These are phyloP conservation scores for Cheilosia grossa DNA, from an alignment of 2,888 invertebrate species.

Conservation along the genomic window DNA sequence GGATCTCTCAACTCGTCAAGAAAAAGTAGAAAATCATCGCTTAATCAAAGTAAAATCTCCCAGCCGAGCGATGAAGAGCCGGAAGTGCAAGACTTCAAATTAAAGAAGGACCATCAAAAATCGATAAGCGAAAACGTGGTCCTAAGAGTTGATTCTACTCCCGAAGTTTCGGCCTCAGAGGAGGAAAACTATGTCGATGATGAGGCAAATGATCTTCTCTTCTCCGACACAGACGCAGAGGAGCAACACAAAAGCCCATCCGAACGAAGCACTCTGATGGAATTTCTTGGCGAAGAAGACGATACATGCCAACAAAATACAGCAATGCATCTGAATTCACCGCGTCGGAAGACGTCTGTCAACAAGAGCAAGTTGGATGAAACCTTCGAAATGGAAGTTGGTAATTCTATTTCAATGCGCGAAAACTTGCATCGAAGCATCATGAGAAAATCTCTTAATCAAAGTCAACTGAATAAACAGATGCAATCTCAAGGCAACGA, in stretches of 20 bases:
- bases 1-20: neutral
- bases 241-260: neutral
- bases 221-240: constrained; percentile 42
- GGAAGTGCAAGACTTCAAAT: neutral
- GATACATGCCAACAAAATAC: neutral
- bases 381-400: constrained; percentile 52
- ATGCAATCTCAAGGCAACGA: neutral
- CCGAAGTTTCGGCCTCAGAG: neutral
- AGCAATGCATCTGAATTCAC: constrained; percentile 2
- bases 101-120: neutral
- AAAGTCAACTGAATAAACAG: constrained; percentile 15
- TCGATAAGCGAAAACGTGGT: neutral
- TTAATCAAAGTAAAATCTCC: neutral
- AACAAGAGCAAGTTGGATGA: constrained; percentile 56
- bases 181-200: neutral
- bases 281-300: constrained; percentile 51
- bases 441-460: constrained; percentile 46
- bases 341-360: constrained; percentile 26
- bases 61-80: neutral
- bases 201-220: constrained; percentile 30
- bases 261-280: constrained; percentile 20
- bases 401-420: constrained; percentile 2
- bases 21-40: constrained; percentile 8
- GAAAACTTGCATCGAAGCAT: constrained; percentile 38
- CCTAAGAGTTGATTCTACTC: neutral